Base-by-base conservation (phyloP, 2,113 vertebrate species). In the Natator depressus region DNA sequence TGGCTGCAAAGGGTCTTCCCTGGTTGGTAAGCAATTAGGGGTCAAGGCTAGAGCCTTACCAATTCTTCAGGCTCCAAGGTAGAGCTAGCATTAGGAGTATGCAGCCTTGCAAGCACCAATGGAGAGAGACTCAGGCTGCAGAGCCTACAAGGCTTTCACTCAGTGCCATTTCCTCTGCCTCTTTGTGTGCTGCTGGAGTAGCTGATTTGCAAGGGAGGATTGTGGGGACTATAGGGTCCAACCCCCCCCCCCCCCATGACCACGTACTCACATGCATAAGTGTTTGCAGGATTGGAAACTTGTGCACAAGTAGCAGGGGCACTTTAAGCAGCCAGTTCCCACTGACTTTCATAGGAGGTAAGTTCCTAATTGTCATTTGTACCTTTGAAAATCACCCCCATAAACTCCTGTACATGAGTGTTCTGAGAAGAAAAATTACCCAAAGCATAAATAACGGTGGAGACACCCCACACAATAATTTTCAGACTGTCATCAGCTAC, bases 361-460 rank as follows among this genome's bases (percentile, higher is more conserved):
- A 35, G 11, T 53, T 20, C 19, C 57, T 22, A 79, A 19, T 8
- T 72, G 78, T 57, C 19, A 19, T 86, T 80, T 83, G 35, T 9
- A 3, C 78, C 24, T 87, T n/a, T 76, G 38, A 90, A 82, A 1
- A 14, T 20, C 31, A 93, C 80, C 31, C 14, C 2, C 10, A 22
- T 0, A 2, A 88, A 86, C 47, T 92, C 84, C 78, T 3, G n/a
- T n/a, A 88, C 79, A 0, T 79, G 10, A 88, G 49, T 42, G 80
- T 49, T 10, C 75, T 20, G 35, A 86, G 90, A 93, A 38, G 38
- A 89, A 89, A 93, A 10, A 8, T 87, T 95, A 79, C 4, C 11
- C 24, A 51, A 59, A 91, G 50, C 11, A 79, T 65, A 92, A 91
- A 46, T 38, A 82, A 42, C 0, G 0, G 31, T 9, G 87, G 87